These are phyloP conservation scores for Nylanderia fulva DNA, from an alignment of 1,140 invertebrate species.

Conservation along the genomic window DNA sequence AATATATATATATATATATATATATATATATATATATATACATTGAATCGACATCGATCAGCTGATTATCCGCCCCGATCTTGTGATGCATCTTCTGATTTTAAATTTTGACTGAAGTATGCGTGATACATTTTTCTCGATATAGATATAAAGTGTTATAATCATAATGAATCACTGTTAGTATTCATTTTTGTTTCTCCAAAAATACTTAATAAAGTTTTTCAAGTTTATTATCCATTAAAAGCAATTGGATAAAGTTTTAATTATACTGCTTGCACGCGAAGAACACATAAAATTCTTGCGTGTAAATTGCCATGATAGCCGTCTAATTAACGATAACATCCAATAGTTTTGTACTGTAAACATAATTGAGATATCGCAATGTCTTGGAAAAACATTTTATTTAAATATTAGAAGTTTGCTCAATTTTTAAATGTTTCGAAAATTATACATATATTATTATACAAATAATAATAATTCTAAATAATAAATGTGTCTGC, in stretches of 20 bases:
- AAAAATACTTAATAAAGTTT: background rate
- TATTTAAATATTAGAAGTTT: constrained; percentile 7
- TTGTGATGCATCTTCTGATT: background rate
- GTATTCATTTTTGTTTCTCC: background rate
- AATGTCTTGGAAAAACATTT: background rate
- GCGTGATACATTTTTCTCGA: background rate
- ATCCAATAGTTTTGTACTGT: background rate
- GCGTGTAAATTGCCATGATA: constrained; percentile 20
- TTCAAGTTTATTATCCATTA: background rate
- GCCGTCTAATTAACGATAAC: constrained; percentile 30
- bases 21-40: no score
- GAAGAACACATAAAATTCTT: constrained; percentile 16
- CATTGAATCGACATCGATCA: constrained; percentile 39
- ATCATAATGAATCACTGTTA: background rate
- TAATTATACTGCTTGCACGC: constrained; percentile 34
- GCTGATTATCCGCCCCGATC: constrained; percentile 36
- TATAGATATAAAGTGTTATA: background rate
- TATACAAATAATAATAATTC: background rate
- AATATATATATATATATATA: no score
- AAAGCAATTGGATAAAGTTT: background rate
- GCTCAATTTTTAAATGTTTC: background rate
- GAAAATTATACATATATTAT: no score
- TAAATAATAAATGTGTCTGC: constrained; percentile 72
- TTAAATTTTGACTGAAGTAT: background rate
- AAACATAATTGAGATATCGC: constrained; percentile 26